Base-by-base conservation (phyloP, 2,113 vertebrate species). In the Microcebus lehilahytsara region DNA sequence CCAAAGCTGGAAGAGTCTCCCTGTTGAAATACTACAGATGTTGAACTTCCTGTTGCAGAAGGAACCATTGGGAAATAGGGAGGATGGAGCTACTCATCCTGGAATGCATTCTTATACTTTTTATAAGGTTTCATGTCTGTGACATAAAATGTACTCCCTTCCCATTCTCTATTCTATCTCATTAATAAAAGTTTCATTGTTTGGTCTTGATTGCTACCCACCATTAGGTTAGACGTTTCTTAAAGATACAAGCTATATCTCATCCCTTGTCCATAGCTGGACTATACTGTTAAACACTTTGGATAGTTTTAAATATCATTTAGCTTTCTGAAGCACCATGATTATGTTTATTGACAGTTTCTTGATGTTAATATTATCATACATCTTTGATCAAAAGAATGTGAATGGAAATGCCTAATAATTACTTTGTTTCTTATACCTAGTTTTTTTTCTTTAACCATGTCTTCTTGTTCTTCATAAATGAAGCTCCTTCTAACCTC, bases 301-400 rank as follows among this genome's bases (percentile, higher is more conserved):
- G 22, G 27, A 13, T 67, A 66, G 9, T 83, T 89, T 3, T 80
- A 80, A 32, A 13, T 60, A 23, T 72, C 37, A 89, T 12, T 83
- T 71, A 23, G 20, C 75, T 96, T 90, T 92, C 40, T 92, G 53
- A 95, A 95, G 49, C 34, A 89, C 64, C 16, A 12, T 86, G 66
- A 66, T 91, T 53, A 56, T 8, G 3, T 89, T 85, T 84, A 49
- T 67, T 87, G 46, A 60, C 42, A 75, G 0, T 85, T 74, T 92
- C 40, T 72, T 71, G 60, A 23, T 66, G 17, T 60, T 67, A 90
- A 81, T 75, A 40, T 60, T n/a, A 56, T 88, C 56, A 37, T 66
- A 56, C 79, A 46, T 62, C 96, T 94, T 85, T 96, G 42, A 80
- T 87, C 37, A 89, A 40, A 93, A 89, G 23, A 95, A 27, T 93